Conservation (phyloP, 2,888 invertebrate genomes). For the Lottia scabra region DNA sequence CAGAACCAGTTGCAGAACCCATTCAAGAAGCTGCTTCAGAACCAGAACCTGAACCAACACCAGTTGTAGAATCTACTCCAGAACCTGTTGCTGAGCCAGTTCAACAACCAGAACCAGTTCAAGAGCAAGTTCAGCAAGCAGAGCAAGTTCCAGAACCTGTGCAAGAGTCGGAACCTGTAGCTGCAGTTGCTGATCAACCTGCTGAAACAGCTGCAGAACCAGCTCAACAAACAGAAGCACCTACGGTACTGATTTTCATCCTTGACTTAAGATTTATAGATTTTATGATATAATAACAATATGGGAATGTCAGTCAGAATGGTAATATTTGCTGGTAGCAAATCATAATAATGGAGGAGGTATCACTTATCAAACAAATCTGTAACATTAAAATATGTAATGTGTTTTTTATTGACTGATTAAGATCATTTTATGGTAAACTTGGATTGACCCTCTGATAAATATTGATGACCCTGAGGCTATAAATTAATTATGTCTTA, state of each 20-base stretch:
- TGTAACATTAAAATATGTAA: no score
- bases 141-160: not conserved
- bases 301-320: no score
- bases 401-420: no score
- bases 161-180: constrained; percentile 16
- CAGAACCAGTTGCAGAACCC: constrained; percentile 23
- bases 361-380: no score
- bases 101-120: constrained; percentile 24
- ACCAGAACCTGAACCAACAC: constrained; percentile 23
- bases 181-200: constrained; percentile 12
- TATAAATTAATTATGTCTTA: no score
- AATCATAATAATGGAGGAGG: no score
- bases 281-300: no score
- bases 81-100: constrained; percentile 23
- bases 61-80: not conserved
- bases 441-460: no score
- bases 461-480: no score
- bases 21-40: constrained; percentile 7
- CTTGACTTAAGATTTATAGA: no score
- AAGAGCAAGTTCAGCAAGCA: constrained; percentile 19
- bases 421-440: no score
- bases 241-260: not conserved
- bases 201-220: constrained; percentile 36
- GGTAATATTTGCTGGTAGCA: no score
- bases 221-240: constrained; percentile 8